phyloP scores from a whole-genome alignment of 2,888 invertebrate genomes.

The Deilephila elpenor region DNA sequence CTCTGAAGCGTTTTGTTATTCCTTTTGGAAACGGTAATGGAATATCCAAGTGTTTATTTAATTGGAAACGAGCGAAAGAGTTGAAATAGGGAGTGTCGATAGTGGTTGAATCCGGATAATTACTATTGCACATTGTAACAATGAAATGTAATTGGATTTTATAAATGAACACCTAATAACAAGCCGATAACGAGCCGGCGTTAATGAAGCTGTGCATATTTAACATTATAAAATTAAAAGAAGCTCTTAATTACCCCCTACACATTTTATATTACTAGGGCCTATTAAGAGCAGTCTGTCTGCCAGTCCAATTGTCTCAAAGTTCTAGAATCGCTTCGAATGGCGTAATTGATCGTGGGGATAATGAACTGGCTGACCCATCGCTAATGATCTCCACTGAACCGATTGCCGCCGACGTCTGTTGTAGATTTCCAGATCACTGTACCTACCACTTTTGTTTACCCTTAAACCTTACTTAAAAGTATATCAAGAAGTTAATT shows the following conservation, averaged over 20 bases:
- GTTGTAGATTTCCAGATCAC: constrained; percentile 18
- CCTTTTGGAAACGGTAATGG: constrained; percentile 24
- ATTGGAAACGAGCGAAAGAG: constrained; percentile 26
- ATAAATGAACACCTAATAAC: not conserved
- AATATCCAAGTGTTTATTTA: constrained; percentile 27
- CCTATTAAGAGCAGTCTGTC: constrained; percentile 43
- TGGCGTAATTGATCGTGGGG: constrained; percentile 46
- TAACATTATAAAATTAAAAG: not conserved
- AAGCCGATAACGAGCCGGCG: not conserved
- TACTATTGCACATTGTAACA: constrained; percentile 1
- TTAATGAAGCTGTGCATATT: not conserved
- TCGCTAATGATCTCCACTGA: constrained; percentile 41
- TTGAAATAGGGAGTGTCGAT: constrained; percentile 16
- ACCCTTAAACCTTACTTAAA: not conserved
- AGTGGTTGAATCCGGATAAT: constrained; percentile 10
- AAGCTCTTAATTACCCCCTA: not conserved
- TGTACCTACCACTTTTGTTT: constrained; percentile 6
- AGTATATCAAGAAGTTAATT: not conserved
- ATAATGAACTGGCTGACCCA: constrained; percentile 49
- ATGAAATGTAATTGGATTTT: constrained; percentile 13
- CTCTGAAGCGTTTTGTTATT: constrained; percentile 23
- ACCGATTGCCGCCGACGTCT: constrained; percentile 13
- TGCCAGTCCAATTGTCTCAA: constrained; percentile 44
- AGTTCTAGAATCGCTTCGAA: constrained; percentile 44
- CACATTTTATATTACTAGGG: constrained; percentile 13